Evolutionary conservation across 2,888 invertebrate genomes (phyloP), one percentile per base, ranked within the genome.

Genomic region (Eilema depressum): DNA sequence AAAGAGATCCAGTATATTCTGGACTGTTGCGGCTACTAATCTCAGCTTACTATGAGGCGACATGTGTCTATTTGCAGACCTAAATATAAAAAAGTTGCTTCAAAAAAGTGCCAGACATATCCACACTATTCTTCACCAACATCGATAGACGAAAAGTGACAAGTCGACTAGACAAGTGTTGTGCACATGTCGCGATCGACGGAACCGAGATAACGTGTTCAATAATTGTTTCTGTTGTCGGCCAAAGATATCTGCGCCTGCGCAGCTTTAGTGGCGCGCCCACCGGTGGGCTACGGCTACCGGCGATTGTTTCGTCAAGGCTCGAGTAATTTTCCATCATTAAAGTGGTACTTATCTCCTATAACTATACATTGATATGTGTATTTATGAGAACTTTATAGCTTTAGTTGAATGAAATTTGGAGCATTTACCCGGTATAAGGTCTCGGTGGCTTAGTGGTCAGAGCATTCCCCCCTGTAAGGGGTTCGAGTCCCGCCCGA

Each of bases 61-160:
- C n/a, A n/a, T n/a, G n/a, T n/a, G n/a, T n/a, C n/a, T n/a, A n/a
- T n/a, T n/a, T n/a, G n/a, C n/a, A n/a, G n/a, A n/a, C n/a, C n/a
- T n/a, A n/a, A n/a, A n/a, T n/a, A n/a, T n/a, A n/a, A n/a, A n/a
- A 64, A 47, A 33, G 33, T n/a, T 23, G 10, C 1, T 25, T 59
- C 7, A 0, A 20, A 12, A n/a, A n/a, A 1, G 0, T 26, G 23
- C 5, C 37, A 59, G 71, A 30, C 47, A 64, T 75, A 56, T 83
- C 83, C 79, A 83, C 57, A 72, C 14, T 73, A 75, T 33, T 30
- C 12, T 57, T 33, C 0, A n/a, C 63, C 14, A 56, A 28, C 73
- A 68, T 82, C 87, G 78, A 86, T 87, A 80, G 81, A 83, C 85
- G 85, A 85, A 82, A 80, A 81, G 85, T 83, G 83, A 85, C 84